A percentile compares a stretch with the other conserved stretches of the same genome.
Evolutionary conservation across 2,888 invertebrate genomes (phyloP).

Genomic region (Limnephilus auricula): DNA sequence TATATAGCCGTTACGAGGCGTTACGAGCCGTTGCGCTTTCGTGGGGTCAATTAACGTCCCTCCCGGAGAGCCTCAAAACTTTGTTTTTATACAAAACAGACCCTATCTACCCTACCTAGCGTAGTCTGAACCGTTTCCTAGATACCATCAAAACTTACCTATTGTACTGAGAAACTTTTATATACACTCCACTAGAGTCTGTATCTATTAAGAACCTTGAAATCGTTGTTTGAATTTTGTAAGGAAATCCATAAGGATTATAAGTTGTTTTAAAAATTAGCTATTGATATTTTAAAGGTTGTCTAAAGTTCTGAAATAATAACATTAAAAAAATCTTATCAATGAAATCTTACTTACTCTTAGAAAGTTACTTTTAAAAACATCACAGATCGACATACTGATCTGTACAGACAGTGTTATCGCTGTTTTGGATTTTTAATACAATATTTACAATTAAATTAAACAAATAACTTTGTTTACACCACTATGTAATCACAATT

Average conservation of each 20-base stretch:
- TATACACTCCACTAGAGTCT: not conserved
- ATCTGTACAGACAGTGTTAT: too few relatives aligned
- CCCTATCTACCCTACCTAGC: not conserved
- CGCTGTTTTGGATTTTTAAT: too few relatives aligned
- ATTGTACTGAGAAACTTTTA: not conserved
- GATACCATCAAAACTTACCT: not conserved
- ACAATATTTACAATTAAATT: too few relatives aligned
- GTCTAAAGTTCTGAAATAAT: too few relatives aligned
- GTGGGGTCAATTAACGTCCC: conserved; percentile 22
- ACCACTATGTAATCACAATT: too few relatives aligned
- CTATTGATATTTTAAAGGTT: not conserved
- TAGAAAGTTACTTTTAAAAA: too few relatives aligned
- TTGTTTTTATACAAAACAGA: conserved; percentile 4
- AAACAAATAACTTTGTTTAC: too few relatives aligned
- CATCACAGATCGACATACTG: too few relatives aligned
- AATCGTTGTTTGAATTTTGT: not conserved
- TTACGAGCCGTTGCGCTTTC: conserved; percentile 25
- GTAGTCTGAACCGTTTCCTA: not conserved
- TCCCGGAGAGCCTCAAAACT: conserved; percentile 13
- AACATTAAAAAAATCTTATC: too few relatives aligned
- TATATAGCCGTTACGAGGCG: not conserved
- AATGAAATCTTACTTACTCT: too few relatives aligned
- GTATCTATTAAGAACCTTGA: not conserved
- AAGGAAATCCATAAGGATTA: not conserved
- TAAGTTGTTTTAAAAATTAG: not conserved